Evolutionary conservation across 1,140 invertebrate species (phyloP), one percentile per base, ranked within the genome.

Genomic region (Anastatus disparis): DNA sequence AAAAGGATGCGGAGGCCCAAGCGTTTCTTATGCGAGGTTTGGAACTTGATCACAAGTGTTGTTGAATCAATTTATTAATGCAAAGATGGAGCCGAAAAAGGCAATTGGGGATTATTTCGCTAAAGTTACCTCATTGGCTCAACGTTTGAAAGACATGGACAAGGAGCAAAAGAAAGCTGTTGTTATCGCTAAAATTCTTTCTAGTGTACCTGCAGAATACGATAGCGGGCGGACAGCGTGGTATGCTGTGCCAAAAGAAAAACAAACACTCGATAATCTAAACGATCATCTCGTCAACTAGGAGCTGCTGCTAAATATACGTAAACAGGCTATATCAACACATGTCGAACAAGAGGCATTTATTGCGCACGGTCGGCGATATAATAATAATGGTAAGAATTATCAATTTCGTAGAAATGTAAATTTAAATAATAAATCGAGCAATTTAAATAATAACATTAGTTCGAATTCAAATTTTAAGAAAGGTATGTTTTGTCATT

Each of bases 1-100:
- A 62, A 29, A 72, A 73, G 53, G 75, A 76, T 61, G 69, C 68
- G 8, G 68, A 76, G 46, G 75, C 73, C 12, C 65, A 75, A 55
- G 72, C 63, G 10, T 75, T 75, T 50, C 35, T 76, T 8, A 72
- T 75, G 65, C 38, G 59, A 12, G 73, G 65, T 22, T 42, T 76
- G 10, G 73, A 73, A 27, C 38, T 73, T 31, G 73, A 76, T 8
- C 73, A 13, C 72, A 74, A 35, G 58, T 71, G 20, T 46, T 75
- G 12, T 61, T 75, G 15, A 62, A 72, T 20, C 55, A 70, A 29
- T 77, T 73, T 66, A 75, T 75, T 20, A 71, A 65, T 48, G 35
- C 59, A 13, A 71, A 73, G 48, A 75, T 73, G 69, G 55, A 70
- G 56, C 27, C 46, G 26, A 55, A 61, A 7, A 48, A 58, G 40